A percentile compares a stretch with the other conserved stretches of the same genome.
These are phyloP conservation scores for Babylonia areolata DNA, from an alignment of 1,140 invertebrate genomes.

Conservation along the genomic window DNA sequence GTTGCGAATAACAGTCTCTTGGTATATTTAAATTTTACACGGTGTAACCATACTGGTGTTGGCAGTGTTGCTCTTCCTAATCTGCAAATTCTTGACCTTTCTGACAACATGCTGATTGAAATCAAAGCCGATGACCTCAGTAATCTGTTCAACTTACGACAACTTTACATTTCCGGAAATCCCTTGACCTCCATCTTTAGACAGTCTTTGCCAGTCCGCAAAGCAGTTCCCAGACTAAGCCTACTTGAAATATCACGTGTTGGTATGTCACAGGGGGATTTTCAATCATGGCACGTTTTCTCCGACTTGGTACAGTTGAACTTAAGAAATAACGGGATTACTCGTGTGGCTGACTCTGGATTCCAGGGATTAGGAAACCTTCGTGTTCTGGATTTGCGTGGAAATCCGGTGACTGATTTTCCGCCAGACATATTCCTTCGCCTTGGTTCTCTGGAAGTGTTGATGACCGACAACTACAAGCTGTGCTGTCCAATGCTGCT, in stretches of 20 bases:
- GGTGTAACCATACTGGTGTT: too few species aligned
- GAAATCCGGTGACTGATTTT: neutral
- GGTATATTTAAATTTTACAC: too few species aligned
- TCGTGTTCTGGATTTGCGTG: neutral
- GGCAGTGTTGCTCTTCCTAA: too few species aligned
- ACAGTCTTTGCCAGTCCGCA: neutral
- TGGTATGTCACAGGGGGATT: neutral
- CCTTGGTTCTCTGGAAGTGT: constrained; percentile 2
- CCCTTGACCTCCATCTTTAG: neutral
- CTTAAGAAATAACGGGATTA: neutral
- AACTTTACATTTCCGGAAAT: constrained; percentile 24
- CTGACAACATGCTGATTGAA: neutral
- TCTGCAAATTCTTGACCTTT: too few species aligned
- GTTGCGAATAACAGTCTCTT: too few species aligned
- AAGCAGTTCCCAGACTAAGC: neutral
- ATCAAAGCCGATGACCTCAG: neutral
- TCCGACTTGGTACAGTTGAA: neutral
- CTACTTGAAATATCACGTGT: neutral
- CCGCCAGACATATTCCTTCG: neutral
- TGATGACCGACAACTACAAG: constrained; percentile 42
- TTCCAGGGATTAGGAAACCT: neutral
- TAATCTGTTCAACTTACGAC: neutral
- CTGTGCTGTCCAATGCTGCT: neutral
- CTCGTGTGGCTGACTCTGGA: neutral
- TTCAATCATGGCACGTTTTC: neutral